Evolutionary conservation across 2,888 invertebrate genomes (phyloP).

Genomic region (Amiota mariae): DNA sequence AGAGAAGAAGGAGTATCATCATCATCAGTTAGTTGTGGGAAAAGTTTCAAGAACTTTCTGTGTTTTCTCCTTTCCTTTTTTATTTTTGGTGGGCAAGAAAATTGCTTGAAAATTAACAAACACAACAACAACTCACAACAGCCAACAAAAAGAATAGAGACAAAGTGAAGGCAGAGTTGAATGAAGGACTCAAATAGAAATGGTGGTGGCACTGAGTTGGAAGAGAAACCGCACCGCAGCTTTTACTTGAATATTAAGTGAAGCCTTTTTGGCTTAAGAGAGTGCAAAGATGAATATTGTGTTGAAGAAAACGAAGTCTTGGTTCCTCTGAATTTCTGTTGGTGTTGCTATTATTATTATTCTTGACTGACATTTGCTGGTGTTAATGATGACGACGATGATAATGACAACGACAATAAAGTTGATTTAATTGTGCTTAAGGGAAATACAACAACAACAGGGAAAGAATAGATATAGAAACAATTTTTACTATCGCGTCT

Average conservation of each 20-base stretch:
- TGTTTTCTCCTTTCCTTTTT: background rate
- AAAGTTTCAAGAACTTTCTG: background rate
- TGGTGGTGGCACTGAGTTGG: too few species aligned
- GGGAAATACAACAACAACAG: conserved; percentile 21
- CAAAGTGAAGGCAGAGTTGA: too few species aligned
- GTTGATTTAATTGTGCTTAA: conserved; percentile 58
- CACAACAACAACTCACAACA: background rate
- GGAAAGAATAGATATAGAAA: too few species aligned
- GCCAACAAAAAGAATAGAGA: too few species aligned
- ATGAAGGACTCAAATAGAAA: too few species aligned
- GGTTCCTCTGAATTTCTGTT: background rate
- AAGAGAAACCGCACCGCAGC: background rate
- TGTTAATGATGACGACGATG: conserved; percentile 15
- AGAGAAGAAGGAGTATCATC: background rate
- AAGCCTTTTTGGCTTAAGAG: background rate
- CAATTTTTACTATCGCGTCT: too few species aligned
- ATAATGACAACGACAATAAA: conserved; percentile 48
- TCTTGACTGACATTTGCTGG: conserved; percentile 8
- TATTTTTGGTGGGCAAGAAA: too few species aligned
- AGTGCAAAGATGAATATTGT: background rate
- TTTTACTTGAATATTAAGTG: background rate
- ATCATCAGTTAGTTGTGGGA: background rate
- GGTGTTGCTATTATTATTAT: conserved; percentile 6
- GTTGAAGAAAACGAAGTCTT: background rate
- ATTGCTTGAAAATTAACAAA: background rate